Evolutionary conservation across 1,140 invertebrate genomes (phyloP), one percentile per base, ranked within the genome.

Genomic region (Rhopalosiphum maidis): DNA sequence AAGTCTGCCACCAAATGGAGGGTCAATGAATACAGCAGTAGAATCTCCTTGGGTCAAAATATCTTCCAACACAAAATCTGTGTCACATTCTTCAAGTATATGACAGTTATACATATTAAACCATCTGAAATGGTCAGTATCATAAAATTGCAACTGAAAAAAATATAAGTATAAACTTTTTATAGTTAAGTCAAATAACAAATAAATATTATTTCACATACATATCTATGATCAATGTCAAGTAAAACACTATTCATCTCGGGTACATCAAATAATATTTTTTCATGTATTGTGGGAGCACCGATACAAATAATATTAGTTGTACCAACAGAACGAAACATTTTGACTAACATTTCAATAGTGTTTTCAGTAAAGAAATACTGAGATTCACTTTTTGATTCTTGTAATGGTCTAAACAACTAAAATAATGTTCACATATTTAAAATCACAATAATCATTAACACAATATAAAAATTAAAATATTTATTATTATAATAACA

Each of bases 101-200:
- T 98, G 96, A 95, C 98, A 96, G 94, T 99, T 99, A 95, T 98
- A 98, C 96, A 98, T 97, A 95, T 99, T 99, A 95, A 98, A 99
- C 95, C 96, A 97, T 77, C 97, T 96, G 94, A 97, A 98, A 94
- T 96, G 95, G 37, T 96, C 94, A 0, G 96, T 96, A 1, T 96
- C 95, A 94, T 97, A 97, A 94, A 98, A 98, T 91, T 96, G 96
- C 86, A 96, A 96, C 96, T 97, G 94, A 77, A 95, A 95, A 93
- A 82, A 94, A 94, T 94, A 90, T 35, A 77, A 93, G 82, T 86
- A 46, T 23, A 3, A 48, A n/a, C 25, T 89, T 37, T 43, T n/a
- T 43, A 77, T 4, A 4, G 11, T 43, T 55, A 68, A 60, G 11
- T 90, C 15, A 43, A 35, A 91, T 1, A 82, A 68, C 11, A 22